Percentiles rank a stretch among this genome's conserved stretches.
Conservation (phyloP, 2,888 invertebrate species). For the Drosophila paracracens region DNA sequence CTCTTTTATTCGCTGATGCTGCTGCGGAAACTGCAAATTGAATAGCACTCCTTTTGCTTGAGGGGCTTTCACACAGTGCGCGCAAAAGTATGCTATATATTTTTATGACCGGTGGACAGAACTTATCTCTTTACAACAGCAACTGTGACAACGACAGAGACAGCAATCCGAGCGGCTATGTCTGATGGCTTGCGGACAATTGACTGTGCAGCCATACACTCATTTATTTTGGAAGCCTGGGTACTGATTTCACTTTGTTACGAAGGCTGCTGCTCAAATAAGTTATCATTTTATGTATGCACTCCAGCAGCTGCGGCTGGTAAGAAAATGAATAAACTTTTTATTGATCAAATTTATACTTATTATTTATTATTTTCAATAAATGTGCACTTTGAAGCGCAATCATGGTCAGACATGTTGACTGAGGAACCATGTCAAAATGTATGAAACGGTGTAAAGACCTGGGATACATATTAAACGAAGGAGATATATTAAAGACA, state of each 20-base stretch:
- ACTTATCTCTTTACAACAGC: conserved; percentile 38
- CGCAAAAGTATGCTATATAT: conserved; percentile 56
- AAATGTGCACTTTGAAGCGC: background rate
- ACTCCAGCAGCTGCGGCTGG: background rate
- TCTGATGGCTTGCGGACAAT: conserved; percentile 27
- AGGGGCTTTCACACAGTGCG: background rate
- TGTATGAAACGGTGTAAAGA: background rate
- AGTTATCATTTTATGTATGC: background rate
- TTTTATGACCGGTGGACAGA: conserved; percentile 44
- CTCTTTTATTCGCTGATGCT: background rate
- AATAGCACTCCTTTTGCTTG: conserved; percentile 13
- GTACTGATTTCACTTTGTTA: conserved; percentile 22
- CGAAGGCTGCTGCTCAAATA: background rate
- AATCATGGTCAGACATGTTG: background rate
- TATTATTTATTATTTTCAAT: background rate
- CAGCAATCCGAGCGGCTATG: conserved; percentile 46
- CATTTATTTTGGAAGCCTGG: conserved; percentile 12
- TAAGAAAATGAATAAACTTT: background rate
- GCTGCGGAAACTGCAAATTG: conserved; percentile 34
- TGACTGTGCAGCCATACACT: conserved; percentile 12
- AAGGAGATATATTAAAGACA: background rate
- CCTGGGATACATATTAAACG: background rate
- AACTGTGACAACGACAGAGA: conserved; percentile 3
- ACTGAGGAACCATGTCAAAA: background rate
- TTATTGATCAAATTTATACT: background rate